Base-by-base conservation (phyloP, 2,888 invertebrate species). In the Megastigmus dorsalis region DNA sequence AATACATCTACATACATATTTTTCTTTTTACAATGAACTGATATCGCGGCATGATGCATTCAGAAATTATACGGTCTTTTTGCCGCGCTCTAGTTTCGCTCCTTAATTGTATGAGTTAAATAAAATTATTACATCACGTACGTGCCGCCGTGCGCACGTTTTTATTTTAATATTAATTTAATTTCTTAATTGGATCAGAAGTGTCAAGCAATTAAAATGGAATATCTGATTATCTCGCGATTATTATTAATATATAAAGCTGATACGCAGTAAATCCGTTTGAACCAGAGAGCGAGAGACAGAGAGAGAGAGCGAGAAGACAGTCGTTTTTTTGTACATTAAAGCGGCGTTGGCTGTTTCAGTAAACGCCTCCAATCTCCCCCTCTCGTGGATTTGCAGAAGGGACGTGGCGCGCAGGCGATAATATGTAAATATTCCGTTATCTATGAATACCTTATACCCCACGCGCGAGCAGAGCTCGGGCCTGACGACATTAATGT, bases 391-490 rank as follows among this genome's bases (percentile, higher is more conserved):
- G 62, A 74, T 74, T 74, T 66, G 77, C 77, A 76, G 75, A 76
- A 76, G 79, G 77, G 77, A 72, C 77, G 78, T 66, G 73, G 63
- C 50, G 63, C 78, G 18, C 23, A 74, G 77, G 82, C 82, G 87
- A 86, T 87, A 86, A 86, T 87, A 87, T 87, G 87, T 86, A 86
- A 87, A 87, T 87, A 86, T 85, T 83, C 81, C 80, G 86, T 85
- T 87, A 87, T 87, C 87, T 85, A 75, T 79, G 74, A 74, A 70
- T 67, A 71, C 70, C 76, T 62, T 55, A 60, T 15, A 67, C 74
- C 65, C 69, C 72, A 68, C 67, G 54, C 76, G 28, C 68, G 20
- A 15, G 10, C 36, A 23, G 26, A 18, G n/a, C n/a, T n/a, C n/a
- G n/a, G 10, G 18, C 36, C 62, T 33, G 60, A 76, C 68, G 66